Evolutionary conservation across 2,888 invertebrate species (phyloP), one percentile per base, ranked within the genome.

Genomic region (Latrodectus elegans): DNA sequence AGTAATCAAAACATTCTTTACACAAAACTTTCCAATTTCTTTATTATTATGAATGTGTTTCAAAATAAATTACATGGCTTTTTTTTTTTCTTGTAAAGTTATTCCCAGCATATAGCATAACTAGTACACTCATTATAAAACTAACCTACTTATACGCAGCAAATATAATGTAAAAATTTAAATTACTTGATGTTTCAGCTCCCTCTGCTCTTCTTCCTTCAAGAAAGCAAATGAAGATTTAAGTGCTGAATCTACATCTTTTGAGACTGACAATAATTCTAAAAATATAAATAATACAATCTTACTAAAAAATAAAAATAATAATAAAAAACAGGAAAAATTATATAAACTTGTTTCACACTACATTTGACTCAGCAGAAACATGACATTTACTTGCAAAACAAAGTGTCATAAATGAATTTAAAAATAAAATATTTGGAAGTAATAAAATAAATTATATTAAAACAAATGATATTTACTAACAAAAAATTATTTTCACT

Each of bases 161-260:
- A 38, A n/a, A n/a, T n/a, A 55, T 6, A 38, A 74, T 15, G 64
- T 10, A 14, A 38, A 8, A 64, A 11, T 26, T n/a, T 17, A 60
- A 11, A 10, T 67, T 51, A 92, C 92, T 91, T 92, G 92, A 90
- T 92, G 92, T 89, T 96, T 95, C 88, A 95, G 95, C 91, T 97
- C 97, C 90, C 95, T 92, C 64, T 91, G 91, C 55, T 92, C 92
- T 89, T 94, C 94, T 64, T 92, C 80, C 15, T 81, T 51, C 22
- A 90, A 53, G 22, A 89, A 38, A 26, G n/a, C 68, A 65, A 83
- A 67, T 26, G 89, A 83, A 15, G 88, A 79, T 14, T 89, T 88
- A 15, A 90, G 52, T 71, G 80, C 72, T 53, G 74, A 68, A 55
- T 88, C 90, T 9, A 89, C 89, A 81, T 90, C 90, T 38, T 89